Evolutionary conservation across 64 coral and sea anemone genomes (phyloP), one percentile per base, ranked within the genome.

Genomic region (Cladopsammia gracilis): DNA sequence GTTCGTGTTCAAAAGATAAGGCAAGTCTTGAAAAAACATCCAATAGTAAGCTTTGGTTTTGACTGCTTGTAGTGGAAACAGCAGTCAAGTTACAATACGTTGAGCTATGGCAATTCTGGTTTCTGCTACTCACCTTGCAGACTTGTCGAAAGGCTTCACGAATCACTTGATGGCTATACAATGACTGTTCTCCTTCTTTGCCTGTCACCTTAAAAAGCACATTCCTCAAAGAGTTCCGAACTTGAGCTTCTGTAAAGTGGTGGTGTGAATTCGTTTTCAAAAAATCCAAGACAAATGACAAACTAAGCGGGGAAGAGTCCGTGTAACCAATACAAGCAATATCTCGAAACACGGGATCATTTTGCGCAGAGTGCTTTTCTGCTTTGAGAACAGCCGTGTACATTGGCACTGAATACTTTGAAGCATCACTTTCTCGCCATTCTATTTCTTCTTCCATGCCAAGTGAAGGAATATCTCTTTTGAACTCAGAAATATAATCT

Each of bases 401-500:
- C 95, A 96, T 96, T 0, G 95, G 47, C 14, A 68, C 87, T 3
- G 80, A 48, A 67, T 96, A 96, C 22, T 90, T 93, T 44, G 91
- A 96, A 26, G 66, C 91, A 19, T 90, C 56, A 77, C 95, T 96
- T 76, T 93, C 86, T 56, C 70, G 54, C 95, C 95, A 96, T 50
- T 96, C 95, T 10, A 96, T 58, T 16, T 96, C 75, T 71, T 90
- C 79, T 77, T 90, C 95, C 49, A 62, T 54, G 9, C 95, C 95
- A 68, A 93, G 71, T 4, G 71, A 25, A n/a, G 89, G 26, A 64
- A 93, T 86, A 56, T 93, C 90, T 18, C 86, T 71, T 72, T 93
- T 72, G 70, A 96, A 96, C 48, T 96, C 95, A n/a, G 91, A 93
- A 71, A 96, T 69, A 13, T 86, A 96, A 79, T 96, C 62, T 43